Evolutionary conservation across 2,888 invertebrate species (phyloP), one percentile per base, ranked within the genome.

Genomic region (Nezara viridula): DNA sequence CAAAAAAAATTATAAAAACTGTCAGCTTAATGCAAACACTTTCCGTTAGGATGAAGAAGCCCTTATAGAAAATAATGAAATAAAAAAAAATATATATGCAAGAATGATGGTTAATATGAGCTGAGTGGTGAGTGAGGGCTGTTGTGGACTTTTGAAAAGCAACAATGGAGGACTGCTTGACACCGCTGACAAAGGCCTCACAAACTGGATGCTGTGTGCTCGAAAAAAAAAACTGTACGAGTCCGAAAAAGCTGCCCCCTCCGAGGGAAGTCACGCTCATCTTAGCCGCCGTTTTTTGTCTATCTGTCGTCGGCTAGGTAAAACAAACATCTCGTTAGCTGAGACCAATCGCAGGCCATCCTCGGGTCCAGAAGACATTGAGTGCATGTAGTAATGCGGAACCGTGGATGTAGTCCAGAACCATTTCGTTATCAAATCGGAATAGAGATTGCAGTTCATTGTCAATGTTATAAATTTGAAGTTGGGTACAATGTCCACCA

Each of bases 21-120:
- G n/a, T 14, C 81, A 47, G 81, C 19, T 81, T 81, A 81, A 81
- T 40, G 81, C 81, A 81, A 44, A 81, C 40, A 44, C 44, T 81
- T 44, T 44, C 81, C 81, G 81, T 81, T 81, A 81, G 81, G 44
- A 44, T 44, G 81, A 81, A 81, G 81, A 81, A 81, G 47, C 81
- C 14, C 81, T 47, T n/a, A 40, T n/a, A 10, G 44, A n/a, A 81
- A 81, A 81, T 44, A 81, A 81, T 44, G 7, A 81, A 81, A 47
- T 81, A 81, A 81, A 81, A 77, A 81, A 81, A 81, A 77, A n/a
- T 5, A 73, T 19, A 73, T 73, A 73, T 81, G 81, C 81, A 81
- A 81, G 44, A 32, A 81, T 81, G 81, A 81, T 47, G 81, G 81
- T 81, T 81, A 81, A 81, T 81, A 44, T 47, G 44, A 81, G 81